phyloP scores from a whole-genome alignment of 2,888 invertebrate species.

The Candidula unifasciata region DNA sequence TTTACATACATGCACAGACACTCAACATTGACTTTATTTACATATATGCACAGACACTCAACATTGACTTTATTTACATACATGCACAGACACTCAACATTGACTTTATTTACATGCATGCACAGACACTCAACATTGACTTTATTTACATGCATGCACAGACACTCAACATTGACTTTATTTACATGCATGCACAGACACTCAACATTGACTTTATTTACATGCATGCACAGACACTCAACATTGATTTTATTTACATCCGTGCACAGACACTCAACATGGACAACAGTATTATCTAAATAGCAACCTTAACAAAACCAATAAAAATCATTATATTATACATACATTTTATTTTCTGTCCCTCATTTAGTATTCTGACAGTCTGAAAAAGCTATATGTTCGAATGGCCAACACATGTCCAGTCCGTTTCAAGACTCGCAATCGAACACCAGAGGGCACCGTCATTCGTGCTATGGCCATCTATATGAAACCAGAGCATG shows the following conservation, averaged over 20 bases:
- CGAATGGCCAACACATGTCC: slow-evolving; percentile 82
- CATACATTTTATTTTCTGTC: slow-evolving; percentile 32
- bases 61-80: too few species aligned
- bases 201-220: too few species aligned
- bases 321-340: background rate
- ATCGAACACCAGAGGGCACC: slow-evolving; percentile 65
- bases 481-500: slow-evolving; percentile 83
- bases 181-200: too few species aligned
- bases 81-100: too few species aligned
- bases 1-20: too few species aligned
- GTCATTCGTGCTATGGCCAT: slow-evolving; percentile 84
- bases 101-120: too few species aligned
- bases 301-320: background rate
- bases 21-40: too few species aligned
- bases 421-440: slow-evolving; percentile 83
- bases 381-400: slow-evolving; percentile 78
- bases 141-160: too few species aligned
- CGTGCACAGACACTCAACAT: background rate
- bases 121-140: too few species aligned
- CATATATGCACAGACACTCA: too few species aligned
- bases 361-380: slow-evolving; percentile 82
- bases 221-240: too few species aligned
- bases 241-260: background rate
- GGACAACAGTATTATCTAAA: background rate
- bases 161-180: too few species aligned